phyloP scores from a whole-genome alignment of 2,888 invertebrate genomes.

The Caradrina kadenii region DNA sequence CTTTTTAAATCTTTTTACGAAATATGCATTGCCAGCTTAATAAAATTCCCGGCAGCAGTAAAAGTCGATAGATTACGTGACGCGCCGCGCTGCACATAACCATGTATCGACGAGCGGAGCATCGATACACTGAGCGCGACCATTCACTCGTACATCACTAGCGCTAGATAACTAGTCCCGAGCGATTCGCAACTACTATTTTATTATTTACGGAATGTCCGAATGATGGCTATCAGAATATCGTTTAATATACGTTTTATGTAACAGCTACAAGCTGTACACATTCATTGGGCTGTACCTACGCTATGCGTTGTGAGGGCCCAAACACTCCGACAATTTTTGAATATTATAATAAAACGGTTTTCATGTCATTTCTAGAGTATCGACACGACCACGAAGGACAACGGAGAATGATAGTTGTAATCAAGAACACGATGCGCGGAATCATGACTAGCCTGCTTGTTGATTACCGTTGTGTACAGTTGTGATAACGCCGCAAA shows the following conservation, averaged over 20 bases:
- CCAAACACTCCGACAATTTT: no score
- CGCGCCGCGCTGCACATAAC: conserved; percentile 9
- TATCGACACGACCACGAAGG: neutral
- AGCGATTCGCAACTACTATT: conserved; percentile 32
- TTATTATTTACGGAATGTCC: conserved; percentile 39
- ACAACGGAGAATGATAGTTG: neutral
- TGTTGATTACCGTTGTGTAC: neutral
- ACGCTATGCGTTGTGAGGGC: no score
- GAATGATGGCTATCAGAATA: conserved; percentile 14
- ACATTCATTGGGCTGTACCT: conserved; percentile 1
- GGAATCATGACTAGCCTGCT: neutral
- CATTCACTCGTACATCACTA: conserved; percentile 30
- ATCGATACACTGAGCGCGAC: conserved; percentile 14
- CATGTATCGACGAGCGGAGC: conserved; percentile 10
- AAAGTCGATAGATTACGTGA: conserved; percentile 13
- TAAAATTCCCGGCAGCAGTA: conserved; percentile 23
- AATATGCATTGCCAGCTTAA: conserved; percentile 33
- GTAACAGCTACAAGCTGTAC: neutral
- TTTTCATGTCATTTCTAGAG: neutral
- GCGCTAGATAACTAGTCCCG: conserved; percentile 34
- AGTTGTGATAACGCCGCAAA: conserved; percentile 1
- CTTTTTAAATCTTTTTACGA: conserved; percentile 16
- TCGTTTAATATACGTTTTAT: neutral
- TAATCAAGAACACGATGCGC: neutral
- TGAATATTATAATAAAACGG: neutral